These are phyloP conservation scores for Cathartes aura DNA, from an alignment of 2,113 vertebrate species.

Conservation along the genomic window DNA sequence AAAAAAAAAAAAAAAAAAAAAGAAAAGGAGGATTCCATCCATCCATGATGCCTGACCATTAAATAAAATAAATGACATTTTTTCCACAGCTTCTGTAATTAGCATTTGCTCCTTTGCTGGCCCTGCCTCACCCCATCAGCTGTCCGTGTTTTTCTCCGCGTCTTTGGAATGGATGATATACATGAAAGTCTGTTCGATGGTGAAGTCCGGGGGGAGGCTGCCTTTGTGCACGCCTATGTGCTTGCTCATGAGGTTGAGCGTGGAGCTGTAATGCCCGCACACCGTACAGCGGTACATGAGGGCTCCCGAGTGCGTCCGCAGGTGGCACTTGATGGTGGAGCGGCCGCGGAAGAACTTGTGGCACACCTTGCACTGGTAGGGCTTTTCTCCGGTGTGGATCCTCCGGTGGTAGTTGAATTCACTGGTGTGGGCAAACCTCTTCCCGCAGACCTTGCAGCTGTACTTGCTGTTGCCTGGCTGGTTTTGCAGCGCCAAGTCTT, in stretches of 20 bases:
- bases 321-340: slow-evolving; percentile 98
- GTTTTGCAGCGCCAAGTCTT: slow-evolving; percentile 65
- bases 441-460: slow-evolving; percentile 94
- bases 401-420: slow-evolving; percentile 98
- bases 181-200: slow-evolving; percentile 99
- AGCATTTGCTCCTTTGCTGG: background rate
- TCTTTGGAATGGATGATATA: slow-evolving; percentile 98
- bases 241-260: slow-evolving; percentile 95
- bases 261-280: slow-evolving; percentile 95
- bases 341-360: slow-evolving; percentile 97
- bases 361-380: slow-evolving; percentile 98
- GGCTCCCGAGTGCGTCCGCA: slow-evolving; percentile 95
- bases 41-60: background rate
- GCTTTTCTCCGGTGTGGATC: slow-evolving; percentile 97
- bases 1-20: background rate
- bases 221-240: slow-evolving; percentile 95
- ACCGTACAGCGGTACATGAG: slow-evolving; percentile 98
- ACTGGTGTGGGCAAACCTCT: slow-evolving; percentile 94
- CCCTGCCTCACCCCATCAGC: slow-evolving; percentile 76
- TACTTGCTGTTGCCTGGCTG: slow-evolving; percentile 87
- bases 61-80: background rate
- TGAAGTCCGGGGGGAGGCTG: slow-evolving; percentile 92
- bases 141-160: slow-evolving; percentile 82
- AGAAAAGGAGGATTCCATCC: background rate
- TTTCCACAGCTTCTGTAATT: background rate